These are phyloP conservation scores for Electrophaes corylata DNA, from an alignment of 2,888 invertebrate species.

Conservation along the genomic window DNA sequence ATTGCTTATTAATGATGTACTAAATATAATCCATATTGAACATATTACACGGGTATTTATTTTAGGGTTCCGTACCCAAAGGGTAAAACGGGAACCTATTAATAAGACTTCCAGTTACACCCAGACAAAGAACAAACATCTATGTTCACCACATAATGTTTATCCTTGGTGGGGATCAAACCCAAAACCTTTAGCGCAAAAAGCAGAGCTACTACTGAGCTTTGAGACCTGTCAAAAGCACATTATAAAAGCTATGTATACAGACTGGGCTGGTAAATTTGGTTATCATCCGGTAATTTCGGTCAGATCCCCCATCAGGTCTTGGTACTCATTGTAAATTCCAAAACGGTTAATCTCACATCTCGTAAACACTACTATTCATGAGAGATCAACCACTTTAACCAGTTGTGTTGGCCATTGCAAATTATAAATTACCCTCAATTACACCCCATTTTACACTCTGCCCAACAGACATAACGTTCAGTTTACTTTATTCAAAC, in stretches of 20 bases:
- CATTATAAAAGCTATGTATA: not conserved
- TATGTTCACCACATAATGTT: no score
- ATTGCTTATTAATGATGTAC: not conserved
- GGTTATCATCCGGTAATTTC: not conserved
- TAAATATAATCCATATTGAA: not conserved
- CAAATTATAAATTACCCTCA: constrained; percentile 44
- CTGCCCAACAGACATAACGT: constrained; percentile 11
- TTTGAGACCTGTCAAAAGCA: no score
- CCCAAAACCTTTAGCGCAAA: no score
- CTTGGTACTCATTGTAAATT: constrained; percentile 13
- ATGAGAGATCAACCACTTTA: constrained; percentile 51
- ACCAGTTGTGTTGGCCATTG: constrained; percentile 37
- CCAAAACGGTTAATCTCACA: constrained; percentile 14
- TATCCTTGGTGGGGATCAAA: no score
- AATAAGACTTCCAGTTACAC: no score
- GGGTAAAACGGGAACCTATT: no score
- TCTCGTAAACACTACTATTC: constrained; percentile 46
- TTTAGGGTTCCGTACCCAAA: no score
- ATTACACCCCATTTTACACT: constrained; percentile 9
- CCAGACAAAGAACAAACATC: no score
- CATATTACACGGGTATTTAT: no score
- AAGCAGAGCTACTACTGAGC: no score
- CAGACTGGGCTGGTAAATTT: not conserved
- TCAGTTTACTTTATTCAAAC: constrained; percentile 11
- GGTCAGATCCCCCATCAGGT: not conserved